Percentiles rank a stretch among this genome's conserved stretches.
These are phyloP conservation scores for Oxyruncus cristatus DNA, from an alignment of 2,113 vertebrate genomes.

Conservation along the genomic window DNA sequence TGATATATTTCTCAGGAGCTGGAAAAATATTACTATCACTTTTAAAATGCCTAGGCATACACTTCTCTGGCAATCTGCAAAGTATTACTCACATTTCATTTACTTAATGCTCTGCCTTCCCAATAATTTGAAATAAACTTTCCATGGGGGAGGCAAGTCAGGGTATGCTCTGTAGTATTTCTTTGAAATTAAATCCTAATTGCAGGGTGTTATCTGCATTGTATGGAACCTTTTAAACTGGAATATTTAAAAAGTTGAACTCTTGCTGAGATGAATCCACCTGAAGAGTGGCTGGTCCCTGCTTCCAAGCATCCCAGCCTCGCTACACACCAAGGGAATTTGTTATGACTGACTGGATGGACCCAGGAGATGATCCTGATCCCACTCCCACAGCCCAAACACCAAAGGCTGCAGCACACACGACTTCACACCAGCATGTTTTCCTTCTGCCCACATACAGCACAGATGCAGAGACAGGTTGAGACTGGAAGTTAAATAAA, in stretches of 20 bases:
- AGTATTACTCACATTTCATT: conserved; percentile 49
- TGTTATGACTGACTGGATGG: not conserved
- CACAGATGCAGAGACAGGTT: not conserved
- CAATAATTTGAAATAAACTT: conserved; percentile 9
- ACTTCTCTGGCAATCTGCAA: conserved; percentile 12
- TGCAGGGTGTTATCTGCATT: not conserved
- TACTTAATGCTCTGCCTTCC: conserved; percentile 34
- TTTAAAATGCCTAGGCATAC: conserved; percentile 37
- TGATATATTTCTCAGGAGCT: conserved; percentile 40
- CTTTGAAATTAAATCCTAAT: conserved; percentile 26
- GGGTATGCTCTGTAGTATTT: not conserved
- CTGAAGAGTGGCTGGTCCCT: too few relatives aligned
- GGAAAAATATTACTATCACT: conserved; percentile 12
- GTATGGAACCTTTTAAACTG: not conserved
- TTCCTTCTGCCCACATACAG: not conserved
- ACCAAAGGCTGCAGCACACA: not conserved
- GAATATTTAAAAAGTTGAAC: not conserved
- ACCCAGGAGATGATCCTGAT: not conserved
- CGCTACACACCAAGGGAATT: not conserved
- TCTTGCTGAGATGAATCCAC: not conserved
- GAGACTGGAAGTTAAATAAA: not conserved
- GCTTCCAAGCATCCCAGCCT: not conserved
- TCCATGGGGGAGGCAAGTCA: not conserved
- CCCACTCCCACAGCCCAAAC: not conserved
- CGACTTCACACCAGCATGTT: accelerated